Percentiles rank a stretch among this genome's conserved stretches.
Evolutionary conservation across 2,113 vertebrate species (phyloP).

Genomic region (Thalassarche chlororhynchos): DNA sequence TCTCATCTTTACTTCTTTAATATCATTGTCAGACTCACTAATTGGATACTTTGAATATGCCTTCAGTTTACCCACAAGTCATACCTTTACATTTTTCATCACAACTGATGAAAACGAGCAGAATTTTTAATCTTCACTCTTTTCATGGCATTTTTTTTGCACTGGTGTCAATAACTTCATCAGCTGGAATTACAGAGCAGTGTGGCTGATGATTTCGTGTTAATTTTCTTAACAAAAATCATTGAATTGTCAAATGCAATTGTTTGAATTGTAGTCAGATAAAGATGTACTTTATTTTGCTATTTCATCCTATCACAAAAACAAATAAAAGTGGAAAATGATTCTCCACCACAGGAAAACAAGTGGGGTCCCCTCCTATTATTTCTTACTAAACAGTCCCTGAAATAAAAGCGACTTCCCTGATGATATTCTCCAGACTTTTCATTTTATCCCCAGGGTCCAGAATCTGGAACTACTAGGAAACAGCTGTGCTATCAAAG

Average conservation of each 20-base stretch:
- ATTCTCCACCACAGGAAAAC: background rate
- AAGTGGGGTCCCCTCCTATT: background rate
- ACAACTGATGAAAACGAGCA: background rate
- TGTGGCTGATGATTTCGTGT: background rate
- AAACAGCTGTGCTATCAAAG: constrained; percentile 54
- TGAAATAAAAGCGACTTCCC: background rate
- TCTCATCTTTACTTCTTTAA: background rate
- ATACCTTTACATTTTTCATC: background rate
- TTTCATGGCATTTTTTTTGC: background rate
- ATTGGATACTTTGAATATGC: background rate
- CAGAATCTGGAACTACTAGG: constrained; percentile 11
- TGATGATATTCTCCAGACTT: background rate
- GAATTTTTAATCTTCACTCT: background rate
- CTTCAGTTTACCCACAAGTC: background rate
- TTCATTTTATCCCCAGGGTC: background rate
- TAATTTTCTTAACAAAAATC: background rate
- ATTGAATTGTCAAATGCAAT: background rate
- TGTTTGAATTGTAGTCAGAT: background rate
- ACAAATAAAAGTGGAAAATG: background rate
- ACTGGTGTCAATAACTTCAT: background rate
- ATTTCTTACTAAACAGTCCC: background rate
- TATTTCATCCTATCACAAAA: background rate
- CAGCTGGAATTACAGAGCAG: background rate
- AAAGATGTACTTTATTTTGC: background rate
- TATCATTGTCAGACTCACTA: background rate